Evolutionary conservation across 2,113 vertebrate genomes (phyloP), one percentile per base, ranked within the genome.

Genomic region (Eulacestoma nigropectus): DNA sequence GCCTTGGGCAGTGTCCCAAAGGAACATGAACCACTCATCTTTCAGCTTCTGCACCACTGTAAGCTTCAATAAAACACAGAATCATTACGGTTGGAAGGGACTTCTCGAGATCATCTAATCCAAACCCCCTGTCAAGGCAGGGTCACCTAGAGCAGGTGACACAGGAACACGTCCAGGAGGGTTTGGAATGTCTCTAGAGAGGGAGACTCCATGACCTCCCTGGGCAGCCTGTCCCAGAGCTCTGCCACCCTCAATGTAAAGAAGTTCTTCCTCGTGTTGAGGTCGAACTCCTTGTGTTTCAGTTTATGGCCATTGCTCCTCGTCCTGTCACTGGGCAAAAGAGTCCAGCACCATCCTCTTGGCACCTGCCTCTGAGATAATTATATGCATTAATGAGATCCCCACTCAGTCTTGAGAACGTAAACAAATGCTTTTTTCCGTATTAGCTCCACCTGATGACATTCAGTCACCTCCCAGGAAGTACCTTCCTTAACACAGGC

Each of bases 401-500:
- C 10, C 32, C 26, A 29, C 47, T 55, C 17, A 23, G 32, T 32
- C 21, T 20, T 8, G 72, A 47, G 55, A 76, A 42, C 1, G 55
- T 47, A 62, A 69, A 63, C 63, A 76, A 76, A 13, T 0, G 15
- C 8, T 39, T 5, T 1, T 49, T 74, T 23, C 55, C 50, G 16
- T 7, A 30, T 27, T 10, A 27, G 35, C 16, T 50, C 52, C 30
- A 21, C 21, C 47, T 5, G 47, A 2, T 9, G 60, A 29, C 25
- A 11, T 2, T 7, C 67, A 11, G 39, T 21, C 25, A 4, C 13
- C 30, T 69, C 63, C n/a, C 55, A 1, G 3, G 22, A 1, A 33
- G 13, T 5, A 3, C 29, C 53, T 41, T 16, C 44, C 49, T 13
- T 1, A 37, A 15, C 8, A 6, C 1, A 21, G 1, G 15, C 46